Conservation (phyloP, 2,888 invertebrate species). For the Vesta saturnalis region DNA sequence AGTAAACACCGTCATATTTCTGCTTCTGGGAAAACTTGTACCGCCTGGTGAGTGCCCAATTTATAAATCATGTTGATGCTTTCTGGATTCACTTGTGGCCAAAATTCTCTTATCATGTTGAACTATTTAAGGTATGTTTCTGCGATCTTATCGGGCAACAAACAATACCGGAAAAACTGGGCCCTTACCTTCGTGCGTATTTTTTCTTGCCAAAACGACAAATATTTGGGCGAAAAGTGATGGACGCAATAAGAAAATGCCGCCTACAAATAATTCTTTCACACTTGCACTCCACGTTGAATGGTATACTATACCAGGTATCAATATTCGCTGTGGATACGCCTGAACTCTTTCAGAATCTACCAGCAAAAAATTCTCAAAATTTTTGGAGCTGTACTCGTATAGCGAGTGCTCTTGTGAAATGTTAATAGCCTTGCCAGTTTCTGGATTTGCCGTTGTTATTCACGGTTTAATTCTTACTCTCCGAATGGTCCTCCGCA, state of each 20-base stretch:
- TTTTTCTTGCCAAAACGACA: background rate
- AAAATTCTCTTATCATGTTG: too few species aligned
- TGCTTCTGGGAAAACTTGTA: too few species aligned
- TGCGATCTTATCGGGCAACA: too few species aligned
- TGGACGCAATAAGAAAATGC: background rate
- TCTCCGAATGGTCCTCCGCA: background rate
- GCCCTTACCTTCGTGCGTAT: too few species aligned
- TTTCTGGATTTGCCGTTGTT: background rate
- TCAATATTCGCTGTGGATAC: too few species aligned
- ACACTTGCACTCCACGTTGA: background rate
- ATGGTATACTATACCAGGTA: background rate
- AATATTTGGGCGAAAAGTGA: background rate
- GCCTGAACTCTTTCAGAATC: background rate
- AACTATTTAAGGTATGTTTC: too few species aligned
- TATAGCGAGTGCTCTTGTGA: background rate
- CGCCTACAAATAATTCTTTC: slow-evolving; percentile 5
- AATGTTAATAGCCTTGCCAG: background rate
- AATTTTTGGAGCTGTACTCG: background rate
- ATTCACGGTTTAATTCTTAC: background rate
- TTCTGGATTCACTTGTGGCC: too few species aligned
- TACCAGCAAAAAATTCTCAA: background rate
- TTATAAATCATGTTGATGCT: too few species aligned
- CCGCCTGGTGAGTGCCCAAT: too few species aligned
- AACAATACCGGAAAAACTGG: too few species aligned
- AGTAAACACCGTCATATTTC: too few species aligned